Percentiles rank a stretch among this genome's conserved stretches.
Conservation (phyloP, 92 coral and sea anemone genomes). For the Actinernus sp. region DNA sequence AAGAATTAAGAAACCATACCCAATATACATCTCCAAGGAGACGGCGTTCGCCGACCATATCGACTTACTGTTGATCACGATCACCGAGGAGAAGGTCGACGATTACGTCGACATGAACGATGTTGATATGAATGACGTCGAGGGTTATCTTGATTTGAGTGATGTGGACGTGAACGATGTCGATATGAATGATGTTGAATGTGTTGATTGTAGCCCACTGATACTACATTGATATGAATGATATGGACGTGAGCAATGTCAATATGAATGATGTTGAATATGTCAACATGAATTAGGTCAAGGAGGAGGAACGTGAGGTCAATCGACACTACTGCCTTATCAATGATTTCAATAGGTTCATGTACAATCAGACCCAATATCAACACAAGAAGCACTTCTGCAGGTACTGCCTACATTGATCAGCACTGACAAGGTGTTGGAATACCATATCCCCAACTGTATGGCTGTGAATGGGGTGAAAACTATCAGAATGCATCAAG, state of each 20-base stretch:
- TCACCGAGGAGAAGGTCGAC: neutral
- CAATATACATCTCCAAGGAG: conserved; percentile 41
- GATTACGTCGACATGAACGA: no score
- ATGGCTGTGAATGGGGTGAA: conserved; percentile 27
- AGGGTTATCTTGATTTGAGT: no score
- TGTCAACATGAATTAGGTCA: no score
- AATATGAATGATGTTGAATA: no score
- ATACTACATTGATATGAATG: no score
- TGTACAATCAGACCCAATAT: conserved; percentile 10
- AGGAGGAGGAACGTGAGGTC: no score
- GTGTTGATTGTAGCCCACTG: no score
- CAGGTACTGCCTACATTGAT: conserved; percentile 41
- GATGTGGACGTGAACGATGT: no score
- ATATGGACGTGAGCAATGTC: no score
- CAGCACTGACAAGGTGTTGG: conserved; percentile 1
- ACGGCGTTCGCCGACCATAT: conserved; percentile 1
- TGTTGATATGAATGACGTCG: no score
- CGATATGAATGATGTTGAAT: no score
- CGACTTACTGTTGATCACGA: neutral
- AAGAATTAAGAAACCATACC: conserved; percentile 13
- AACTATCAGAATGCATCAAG: conserved; percentile 33
- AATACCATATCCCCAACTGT: conserved; percentile 21
- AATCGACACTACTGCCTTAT: conserved; percentile 47
- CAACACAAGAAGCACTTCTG: conserved; percentile 41
- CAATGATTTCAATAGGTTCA: conserved; percentile 26